phyloP scores from a whole-genome alignment of 2,888 invertebrate species.

The Calameuta filiformis region DNA sequence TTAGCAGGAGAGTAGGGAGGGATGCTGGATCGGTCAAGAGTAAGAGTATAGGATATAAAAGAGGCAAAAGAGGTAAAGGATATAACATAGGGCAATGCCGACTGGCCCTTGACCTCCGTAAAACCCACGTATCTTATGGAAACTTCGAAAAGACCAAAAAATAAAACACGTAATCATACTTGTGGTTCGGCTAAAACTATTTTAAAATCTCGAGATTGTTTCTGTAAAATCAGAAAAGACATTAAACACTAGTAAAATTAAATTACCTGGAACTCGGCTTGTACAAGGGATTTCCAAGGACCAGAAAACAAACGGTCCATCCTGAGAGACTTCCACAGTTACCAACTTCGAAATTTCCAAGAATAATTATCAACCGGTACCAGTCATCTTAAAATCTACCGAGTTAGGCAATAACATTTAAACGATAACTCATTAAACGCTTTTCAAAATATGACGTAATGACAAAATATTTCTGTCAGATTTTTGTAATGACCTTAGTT shows the following conservation, averaged over 20 bases:
- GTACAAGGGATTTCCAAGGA: background rate
- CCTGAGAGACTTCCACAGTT: background rate
- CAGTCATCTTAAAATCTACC: background rate
- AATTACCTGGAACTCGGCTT: background rate
- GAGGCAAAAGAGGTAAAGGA: conserved; percentile 23
- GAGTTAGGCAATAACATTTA: background rate
- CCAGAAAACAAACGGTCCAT: background rate
- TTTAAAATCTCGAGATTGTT: background rate
- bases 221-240: background rate
- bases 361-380: background rate
- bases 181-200: background rate
- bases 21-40: conserved; percentile 38
- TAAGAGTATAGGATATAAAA: conserved; percentile 21
- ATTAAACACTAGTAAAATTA: background rate
- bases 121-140: conserved; percentile 16
- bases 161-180: background rate
- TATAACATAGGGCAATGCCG: conserved; percentile 1
- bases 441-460: background rate
- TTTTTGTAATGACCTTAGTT: background rate
- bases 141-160: background rate
- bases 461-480: background rate
- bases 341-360: background rate
- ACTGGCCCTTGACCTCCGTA: conserved; percentile 22
- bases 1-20: background rate
- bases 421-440: background rate